Base-by-base conservation (phyloP, 2,797 vertebrate genomes). In the Pachyuromys duprasi region DNA sequence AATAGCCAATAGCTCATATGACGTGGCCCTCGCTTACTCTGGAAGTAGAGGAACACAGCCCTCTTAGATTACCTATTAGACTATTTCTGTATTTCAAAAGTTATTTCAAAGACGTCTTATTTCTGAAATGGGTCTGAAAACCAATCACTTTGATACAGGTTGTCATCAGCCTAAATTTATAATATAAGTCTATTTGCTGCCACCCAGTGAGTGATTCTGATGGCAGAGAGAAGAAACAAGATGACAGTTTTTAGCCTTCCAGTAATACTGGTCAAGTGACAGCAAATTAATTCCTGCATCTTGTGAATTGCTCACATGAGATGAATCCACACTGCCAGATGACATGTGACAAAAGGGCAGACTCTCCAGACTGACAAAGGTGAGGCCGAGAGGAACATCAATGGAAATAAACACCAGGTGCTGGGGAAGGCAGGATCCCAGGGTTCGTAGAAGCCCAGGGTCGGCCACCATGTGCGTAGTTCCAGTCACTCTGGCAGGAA, bases 81-180 rank as follows among this genome's bases (percentile, higher is more conserved):
- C 17, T 39, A n/a, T 26, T 49, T 93, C 91, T 89, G 82, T 75
- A 49, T 49, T 97, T 72, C 57, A 80, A 88, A 53, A 78, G 74
- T 86, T 96, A 80, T 93, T 84, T 97, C 90, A 92, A 96, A 98
- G 95, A 95, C 93, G 78, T 63, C 95, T 78, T 95, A 49, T 49
- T 49, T 49, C 49, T 95, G 94, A 86, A 91, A 78, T 82, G 53
- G 62, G 93, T 72, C 96, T 84, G 81, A 96, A 93, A 97, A n/a
- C 20, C 60, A 76, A 57, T 80, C 96, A 95, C 86, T 86, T 97
- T 91, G 96, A 93, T 90, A 15, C 70, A 95, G 95, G 97, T 96
- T 92, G 97, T 97, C 91, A 95, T 5, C 33, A 57, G 95, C 96
- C 97, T 94, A 93, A 89, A 81, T 28, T 89, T 81, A 90, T 28